Percentiles rank a stretch among this genome's conserved stretches.
These are phyloP conservation scores for Epicampocera succincta DNA, from an alignment of 2,888 invertebrate species.

Conservation along the genomic window DNA sequence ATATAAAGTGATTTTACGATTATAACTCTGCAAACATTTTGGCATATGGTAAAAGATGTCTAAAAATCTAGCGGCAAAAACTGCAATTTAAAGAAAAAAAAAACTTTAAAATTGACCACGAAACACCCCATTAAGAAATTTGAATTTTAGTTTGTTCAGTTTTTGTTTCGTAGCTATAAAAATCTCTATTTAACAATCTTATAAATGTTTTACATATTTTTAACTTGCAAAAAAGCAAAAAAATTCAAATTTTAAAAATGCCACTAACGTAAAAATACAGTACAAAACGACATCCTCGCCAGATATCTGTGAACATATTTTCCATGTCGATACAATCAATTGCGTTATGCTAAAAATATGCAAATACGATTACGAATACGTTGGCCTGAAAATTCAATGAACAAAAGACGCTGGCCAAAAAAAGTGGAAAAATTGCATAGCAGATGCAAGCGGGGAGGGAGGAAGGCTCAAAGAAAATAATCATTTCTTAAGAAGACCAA, in stretches of 20 bases:
- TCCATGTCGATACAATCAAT: constrained; percentile 81
- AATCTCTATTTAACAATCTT: constrained; percentile 54
- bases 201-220: constrained; percentile 55
- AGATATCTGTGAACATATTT: constrained; percentile 75
- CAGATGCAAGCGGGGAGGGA: constrained; percentile 17
- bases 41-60: constrained; percentile 27
- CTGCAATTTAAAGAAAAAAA: background rate
- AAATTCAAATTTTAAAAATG: constrained; percentile 14
- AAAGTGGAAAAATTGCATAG: background rate
- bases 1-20: constrained; percentile 56
- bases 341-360: constrained; percentile 81
- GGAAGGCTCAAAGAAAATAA: constrained; percentile 35
- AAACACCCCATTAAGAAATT: constrained; percentile 44
- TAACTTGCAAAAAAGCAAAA: constrained; percentile 31
- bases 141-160: constrained; percentile 3
- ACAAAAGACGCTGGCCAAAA: constrained; percentile 19
- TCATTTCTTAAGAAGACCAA: constrained; percentile 60
- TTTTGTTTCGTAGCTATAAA: constrained; percentile 12
- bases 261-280: constrained; percentile 24
- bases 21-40: constrained; percentile 47
- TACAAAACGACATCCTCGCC: background rate
- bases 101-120: constrained; percentile 25
- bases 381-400: constrained; percentile 52
- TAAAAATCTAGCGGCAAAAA: background rate
- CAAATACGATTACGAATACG: constrained; percentile 76